Conservation (phyloP, 2,888 invertebrate genomes). For the Drosophila neonasuta region DNA sequence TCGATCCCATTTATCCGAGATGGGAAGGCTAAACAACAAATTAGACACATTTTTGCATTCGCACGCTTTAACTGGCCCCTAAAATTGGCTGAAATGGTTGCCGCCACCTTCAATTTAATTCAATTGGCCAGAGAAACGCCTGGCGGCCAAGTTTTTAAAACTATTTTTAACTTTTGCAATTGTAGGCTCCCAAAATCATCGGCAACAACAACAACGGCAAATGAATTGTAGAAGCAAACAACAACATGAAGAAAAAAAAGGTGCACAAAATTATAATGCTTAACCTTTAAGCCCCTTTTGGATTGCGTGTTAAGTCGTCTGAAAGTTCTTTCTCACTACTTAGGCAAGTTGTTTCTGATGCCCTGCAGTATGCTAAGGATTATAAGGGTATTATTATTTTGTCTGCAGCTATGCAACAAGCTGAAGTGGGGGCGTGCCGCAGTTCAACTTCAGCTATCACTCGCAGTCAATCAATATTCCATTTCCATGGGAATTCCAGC, state of each 20-base stretch:
- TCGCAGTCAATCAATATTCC: conserved; percentile 14
- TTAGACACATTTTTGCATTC: conserved; percentile 65
- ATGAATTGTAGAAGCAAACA: conserved; percentile 5
- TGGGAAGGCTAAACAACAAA: conserved; percentile 31
- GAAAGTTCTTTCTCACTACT: conserved; percentile 65
- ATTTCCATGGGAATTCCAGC: neutral
- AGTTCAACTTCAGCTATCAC: conserved; percentile 16
- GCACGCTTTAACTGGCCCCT: conserved; percentile 32
- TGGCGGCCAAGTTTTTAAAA: conserved; percentile 53
- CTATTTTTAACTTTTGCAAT: conserved; percentile 70
- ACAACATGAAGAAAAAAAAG: conserved; percentile 37
- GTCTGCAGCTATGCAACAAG: conserved; percentile 43
- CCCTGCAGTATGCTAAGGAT: conserved; percentile 46
- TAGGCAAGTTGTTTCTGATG: conserved; percentile 58
- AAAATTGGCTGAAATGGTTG: neutral
- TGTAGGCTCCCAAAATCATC: conserved; percentile 26
- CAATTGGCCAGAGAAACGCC: conserved; percentile 52
- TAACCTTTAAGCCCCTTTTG: conserved; percentile 72
- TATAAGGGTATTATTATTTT: conserved; percentile 62
- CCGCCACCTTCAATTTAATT: conserved; percentile 60
- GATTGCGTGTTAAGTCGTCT: conserved; percentile 74
- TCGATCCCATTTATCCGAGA: neutral
- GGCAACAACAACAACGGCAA: conserved; percentile 15
- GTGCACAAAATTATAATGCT: conserved; percentile 73
- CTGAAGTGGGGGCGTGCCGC: conserved; percentile 15